These are phyloP conservation scores for Podocnemis expansa DNA, from an alignment of 2,113 vertebrate species.

Conservation along the genomic window DNA sequence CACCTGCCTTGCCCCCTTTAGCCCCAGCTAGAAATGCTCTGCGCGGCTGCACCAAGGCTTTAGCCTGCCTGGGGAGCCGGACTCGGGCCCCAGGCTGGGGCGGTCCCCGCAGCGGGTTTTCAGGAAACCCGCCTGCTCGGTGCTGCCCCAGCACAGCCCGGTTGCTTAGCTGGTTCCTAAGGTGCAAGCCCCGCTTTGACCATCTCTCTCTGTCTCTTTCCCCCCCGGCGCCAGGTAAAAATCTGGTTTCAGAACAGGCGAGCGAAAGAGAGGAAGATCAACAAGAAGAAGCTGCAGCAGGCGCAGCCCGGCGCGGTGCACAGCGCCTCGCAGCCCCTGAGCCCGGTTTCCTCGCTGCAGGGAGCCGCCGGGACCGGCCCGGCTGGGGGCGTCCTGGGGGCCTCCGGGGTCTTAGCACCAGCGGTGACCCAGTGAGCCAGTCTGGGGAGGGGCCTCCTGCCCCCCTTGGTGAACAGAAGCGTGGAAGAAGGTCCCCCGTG, in stretches of 20 bases:
- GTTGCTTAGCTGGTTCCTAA: not conserved
- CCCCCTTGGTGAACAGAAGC: not conserved
- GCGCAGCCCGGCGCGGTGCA: conserved; percentile 67
- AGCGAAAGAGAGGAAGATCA: conserved; percentile 85
- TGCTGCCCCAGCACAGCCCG: not conserved
- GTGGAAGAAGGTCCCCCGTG: not conserved
- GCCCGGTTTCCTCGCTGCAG: conserved; percentile 75
- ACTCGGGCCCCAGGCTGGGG: not conserved
- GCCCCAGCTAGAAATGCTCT: not conserved
- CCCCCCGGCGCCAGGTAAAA: conserved; percentile 76
- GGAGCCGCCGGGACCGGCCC: conserved; percentile 56
- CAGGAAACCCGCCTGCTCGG: not conserved
- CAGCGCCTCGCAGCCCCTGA: conserved; percentile 71
- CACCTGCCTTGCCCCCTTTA: too few relatives aligned
- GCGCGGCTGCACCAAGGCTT: too few relatives aligned
- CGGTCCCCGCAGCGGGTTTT: not conserved
- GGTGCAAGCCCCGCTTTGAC: not conserved
- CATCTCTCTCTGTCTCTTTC: not conserved
- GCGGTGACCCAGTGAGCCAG: conserved; percentile 46
- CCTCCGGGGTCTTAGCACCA: conserved; percentile 39
- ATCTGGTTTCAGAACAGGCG: conserved; percentile 87
- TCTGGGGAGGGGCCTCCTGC: not conserved
- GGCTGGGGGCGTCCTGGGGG: conserved; percentile 53
- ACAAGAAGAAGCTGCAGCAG: conserved; percentile 83
- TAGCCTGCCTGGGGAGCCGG: not conserved